Percentiles rank a stretch among this genome's conserved stretches.
Evolutionary conservation across 2,888 invertebrate species (phyloP).

Genomic region (Endomychus coccineus): DNA sequence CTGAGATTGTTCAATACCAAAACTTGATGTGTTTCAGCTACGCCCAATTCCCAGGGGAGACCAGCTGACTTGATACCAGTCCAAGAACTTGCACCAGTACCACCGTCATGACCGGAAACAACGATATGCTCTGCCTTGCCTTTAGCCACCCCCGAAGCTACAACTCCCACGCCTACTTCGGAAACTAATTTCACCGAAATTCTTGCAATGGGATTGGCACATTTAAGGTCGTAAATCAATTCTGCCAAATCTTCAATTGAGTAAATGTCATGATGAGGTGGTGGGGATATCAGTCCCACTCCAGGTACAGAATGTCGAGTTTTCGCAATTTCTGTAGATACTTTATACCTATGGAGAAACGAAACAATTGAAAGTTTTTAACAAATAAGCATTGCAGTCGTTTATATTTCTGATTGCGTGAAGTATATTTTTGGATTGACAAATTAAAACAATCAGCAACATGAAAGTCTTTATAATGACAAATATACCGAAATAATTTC

Average conservation of each 20-base stretch:
- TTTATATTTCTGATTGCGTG: too few relatives aligned
- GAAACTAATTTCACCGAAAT: constrained; percentile 98
- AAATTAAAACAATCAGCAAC: too few relatives aligned
- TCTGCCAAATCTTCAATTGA: constrained; percentile 98
- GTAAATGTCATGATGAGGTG: constrained; percentile 99
- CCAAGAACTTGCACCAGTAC: constrained; percentile 98
- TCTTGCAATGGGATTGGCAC: constrained; percentile 89
- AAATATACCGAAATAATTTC: too few relatives aligned
- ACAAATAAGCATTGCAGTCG: too few relatives aligned
- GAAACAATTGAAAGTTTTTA: constrained; percentile 18
- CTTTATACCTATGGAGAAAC: constrained; percentile 65
- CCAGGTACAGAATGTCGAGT: constrained; percentile 95
- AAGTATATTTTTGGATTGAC: too few relatives aligned
- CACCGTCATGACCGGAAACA: constrained; percentile 98
- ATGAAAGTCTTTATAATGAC: too few relatives aligned
- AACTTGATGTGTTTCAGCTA: constrained; percentile 98
- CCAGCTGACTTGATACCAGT: constrained; percentile 98
- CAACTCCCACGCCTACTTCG: constrained; percentile 97
- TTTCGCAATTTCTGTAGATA: constrained; percentile 88
- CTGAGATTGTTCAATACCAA: constrained; percentile 87
- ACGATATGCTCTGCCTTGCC: constrained; percentile 98
- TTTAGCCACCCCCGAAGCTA: constrained; percentile 80
- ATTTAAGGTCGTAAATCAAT: constrained; percentile 95
- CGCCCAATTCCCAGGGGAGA: constrained; percentile 96
- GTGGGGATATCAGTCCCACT: constrained; percentile 96